Conservation (phyloP, 2,113 vertebrate genomes). For the Loxodonta africana region DNA sequence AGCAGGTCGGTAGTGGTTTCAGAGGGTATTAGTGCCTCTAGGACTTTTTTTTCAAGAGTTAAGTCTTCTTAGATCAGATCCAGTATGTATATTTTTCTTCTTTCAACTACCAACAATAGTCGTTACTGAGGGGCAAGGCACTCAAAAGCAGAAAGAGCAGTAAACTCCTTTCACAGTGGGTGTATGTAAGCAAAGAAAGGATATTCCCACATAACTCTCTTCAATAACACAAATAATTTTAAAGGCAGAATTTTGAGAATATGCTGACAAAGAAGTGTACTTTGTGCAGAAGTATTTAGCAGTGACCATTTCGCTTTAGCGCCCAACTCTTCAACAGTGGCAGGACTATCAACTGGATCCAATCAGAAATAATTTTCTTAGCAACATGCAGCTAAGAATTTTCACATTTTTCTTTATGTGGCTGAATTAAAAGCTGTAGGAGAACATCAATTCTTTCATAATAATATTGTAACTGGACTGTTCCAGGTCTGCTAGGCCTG, state of each 20-base stretch:
- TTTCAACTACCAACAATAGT: background rate
- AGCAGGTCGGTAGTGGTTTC: background rate
- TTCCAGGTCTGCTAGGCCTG: too few relatives aligned
- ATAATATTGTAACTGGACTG: background rate
- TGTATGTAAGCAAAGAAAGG: background rate
- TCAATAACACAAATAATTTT: background rate
- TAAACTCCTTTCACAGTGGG: background rate
- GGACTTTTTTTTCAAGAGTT: background rate
- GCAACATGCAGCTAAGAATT: background rate
- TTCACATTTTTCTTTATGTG: background rate
- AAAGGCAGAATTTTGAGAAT: background rate
- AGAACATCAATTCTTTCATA: background rate
- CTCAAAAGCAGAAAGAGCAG: background rate
- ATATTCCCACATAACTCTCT: background rate
- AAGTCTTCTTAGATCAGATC: background rate
- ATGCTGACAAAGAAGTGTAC: background rate
- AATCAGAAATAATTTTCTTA: background rate
- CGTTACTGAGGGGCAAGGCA: background rate
- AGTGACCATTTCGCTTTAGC: constrained; percentile 21
- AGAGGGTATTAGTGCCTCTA: background rate
- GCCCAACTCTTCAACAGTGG: background rate
- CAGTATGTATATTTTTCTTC: background rate
- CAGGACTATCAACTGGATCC: background rate
- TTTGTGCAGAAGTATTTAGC: background rate
- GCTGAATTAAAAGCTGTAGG: background rate